Evolutionary conservation across 2,113 vertebrate genomes (phyloP), one percentile per base, ranked within the genome.

Genomic region (Tautogolabrus adspersus): DNA sequence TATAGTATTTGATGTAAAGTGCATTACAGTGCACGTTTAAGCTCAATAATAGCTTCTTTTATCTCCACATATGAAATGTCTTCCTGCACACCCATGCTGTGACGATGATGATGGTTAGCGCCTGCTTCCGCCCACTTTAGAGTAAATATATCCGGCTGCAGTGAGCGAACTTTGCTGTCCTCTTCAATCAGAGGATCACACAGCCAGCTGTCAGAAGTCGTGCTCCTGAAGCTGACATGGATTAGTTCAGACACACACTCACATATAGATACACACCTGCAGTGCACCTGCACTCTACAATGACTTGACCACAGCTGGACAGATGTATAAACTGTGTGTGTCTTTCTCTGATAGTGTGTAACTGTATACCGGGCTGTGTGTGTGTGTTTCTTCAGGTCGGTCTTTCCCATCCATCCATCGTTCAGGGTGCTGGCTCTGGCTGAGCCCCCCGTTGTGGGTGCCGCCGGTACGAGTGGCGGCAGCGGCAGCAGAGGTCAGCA

Each of bases 351-450:
- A 3, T 0, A 44, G 44, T 46, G 40, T 77, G 26, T 54, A 47
- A 38, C 38, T 18, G 22, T 68, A n/a, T 38, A 46, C 21, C 3
- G 26, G 26, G 26, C 26, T 34, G 9, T 64, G 55, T 61, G 15
- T 38, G 2, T 58, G 30, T 56, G 19, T 66, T 2, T 59, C 75
- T 74, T 49, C 88, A 99, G 98, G 86, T 96, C 86, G 0, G 94
- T 98, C 79, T 95, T 96, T 81, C 95, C 96, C 37, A 93, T 99
- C 77, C 98, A 99, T 65, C 95, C 97, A 0, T 97, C 97, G 15
- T 99, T 99, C 91, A 94, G 98, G 84, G 95, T 99, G 79, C 85
- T 99, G 3, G 97, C 97, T 6, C 88, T 99, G 87, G 97, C 97
- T 2, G 98, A 99, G 82, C 98, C 97, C 23, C 97, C 97, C 0